A percentile compares a stretch with the other conserved stretches of the same genome.
These are phyloP conservation scores for Lithophane leautieri DNA, from an alignment of 2,888 invertebrate species.

Conservation along the genomic window DNA sequence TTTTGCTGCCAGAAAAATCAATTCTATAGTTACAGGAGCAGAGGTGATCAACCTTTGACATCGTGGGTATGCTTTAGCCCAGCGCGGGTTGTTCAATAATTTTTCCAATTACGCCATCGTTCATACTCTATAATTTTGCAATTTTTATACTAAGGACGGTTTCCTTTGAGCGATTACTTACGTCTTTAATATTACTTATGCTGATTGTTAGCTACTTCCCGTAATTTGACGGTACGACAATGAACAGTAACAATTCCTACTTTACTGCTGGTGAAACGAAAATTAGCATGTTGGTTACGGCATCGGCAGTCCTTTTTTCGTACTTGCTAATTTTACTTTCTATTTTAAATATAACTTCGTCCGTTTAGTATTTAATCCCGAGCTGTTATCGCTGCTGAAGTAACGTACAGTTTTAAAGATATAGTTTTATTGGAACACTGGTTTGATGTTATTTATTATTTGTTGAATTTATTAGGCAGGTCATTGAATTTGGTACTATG, in stretches of 20 bases:
- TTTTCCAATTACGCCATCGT: constrained; percentile 76
- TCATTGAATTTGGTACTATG: neutral
- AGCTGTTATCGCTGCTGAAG: neutral
- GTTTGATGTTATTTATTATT: neutral
- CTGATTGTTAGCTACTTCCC: constrained; percentile 45
- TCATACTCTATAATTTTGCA: constrained; percentile 78
- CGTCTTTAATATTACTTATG: constrained; percentile 52
- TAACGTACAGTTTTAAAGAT: neutral
- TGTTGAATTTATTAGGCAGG: neutral
- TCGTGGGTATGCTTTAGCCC: constrained; percentile 75
- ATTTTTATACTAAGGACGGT: constrained; percentile 68
- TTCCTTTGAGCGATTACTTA: constrained; percentile 64
- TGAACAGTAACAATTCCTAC: constrained; percentile 24
- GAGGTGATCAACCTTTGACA: constrained; percentile 77
- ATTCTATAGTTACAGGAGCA: constrained; percentile 63
- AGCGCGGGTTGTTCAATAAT: constrained; percentile 69
- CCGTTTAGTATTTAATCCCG: neutral
- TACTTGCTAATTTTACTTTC: constrained; percentile 20
- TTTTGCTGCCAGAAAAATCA: constrained; percentile 69
- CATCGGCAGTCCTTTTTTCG: constrained; percentile 28
- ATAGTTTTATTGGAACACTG: neutral
- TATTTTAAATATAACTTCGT: constrained; percentile 16
- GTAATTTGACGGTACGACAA: constrained; percentile 49
- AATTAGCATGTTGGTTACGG: constrained; percentile 45
- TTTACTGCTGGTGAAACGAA: constrained; percentile 31